Percentiles rank a stretch among this genome's conserved stretches.
Evolutionary conservation across 1,140 invertebrate genomes (phyloP).

Genomic region (Drosophila sproati): DNA sequence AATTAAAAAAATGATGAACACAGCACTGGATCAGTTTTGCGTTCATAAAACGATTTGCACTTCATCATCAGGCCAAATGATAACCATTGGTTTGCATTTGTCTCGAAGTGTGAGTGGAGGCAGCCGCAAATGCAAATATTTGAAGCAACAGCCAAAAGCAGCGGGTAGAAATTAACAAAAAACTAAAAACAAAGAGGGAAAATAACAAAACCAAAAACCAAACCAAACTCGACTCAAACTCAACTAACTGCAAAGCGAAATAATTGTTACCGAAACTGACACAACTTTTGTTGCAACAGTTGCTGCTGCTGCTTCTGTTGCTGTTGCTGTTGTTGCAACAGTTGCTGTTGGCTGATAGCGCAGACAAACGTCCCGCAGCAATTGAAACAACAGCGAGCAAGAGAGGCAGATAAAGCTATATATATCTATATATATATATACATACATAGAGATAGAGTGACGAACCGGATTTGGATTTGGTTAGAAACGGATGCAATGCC

Average conservation of each 20-base stretch:
- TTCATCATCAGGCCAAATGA: conserved; percentile 45
- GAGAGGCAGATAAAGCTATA: background rate
- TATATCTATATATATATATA: too few relatives aligned
- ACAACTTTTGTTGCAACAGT: conserved; percentile 28
- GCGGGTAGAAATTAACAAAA: conserved; percentile 17
- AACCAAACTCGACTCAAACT: conserved; percentile 54
- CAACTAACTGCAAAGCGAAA: conserved; percentile 65
- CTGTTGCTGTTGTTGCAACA: conserved; percentile 11
- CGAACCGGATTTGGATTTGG: conserved; percentile 33
- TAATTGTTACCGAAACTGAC: conserved; percentile 81
- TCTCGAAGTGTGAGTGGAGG: background rate
- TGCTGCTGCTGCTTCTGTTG: conserved; percentile 13
- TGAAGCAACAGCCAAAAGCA: conserved; percentile 36
- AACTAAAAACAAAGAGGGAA: background rate
- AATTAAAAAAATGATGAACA: background rate
- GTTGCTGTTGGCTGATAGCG: conserved; percentile 40
- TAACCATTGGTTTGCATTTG: background rate
- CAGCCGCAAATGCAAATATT: conserved; percentile 72
- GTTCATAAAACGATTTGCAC: conserved; percentile 54
- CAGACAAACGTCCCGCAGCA: conserved; percentile 68
- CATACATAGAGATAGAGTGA: background rate
- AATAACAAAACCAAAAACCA: conserved; percentile 12
- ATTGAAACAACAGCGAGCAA: conserved; percentile 49
- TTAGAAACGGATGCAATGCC: conserved; percentile 25
- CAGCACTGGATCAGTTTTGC: conserved; percentile 18